Conservation (phyloP, 2,888 invertebrate species). For the Teleiodes luculella region DNA sequence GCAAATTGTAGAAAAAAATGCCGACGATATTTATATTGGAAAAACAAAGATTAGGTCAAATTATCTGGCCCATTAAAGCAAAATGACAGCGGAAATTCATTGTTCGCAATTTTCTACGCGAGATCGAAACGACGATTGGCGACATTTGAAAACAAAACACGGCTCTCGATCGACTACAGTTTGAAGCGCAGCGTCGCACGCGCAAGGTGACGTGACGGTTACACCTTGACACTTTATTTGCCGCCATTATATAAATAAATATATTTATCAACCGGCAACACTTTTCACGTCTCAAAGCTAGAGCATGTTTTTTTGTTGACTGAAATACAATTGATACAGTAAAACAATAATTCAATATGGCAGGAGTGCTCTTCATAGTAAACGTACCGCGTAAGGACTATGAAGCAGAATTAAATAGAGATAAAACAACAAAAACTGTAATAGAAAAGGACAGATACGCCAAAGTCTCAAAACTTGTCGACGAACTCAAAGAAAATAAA, state of each 20-base stretch:
- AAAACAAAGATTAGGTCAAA: conserved; percentile 11
- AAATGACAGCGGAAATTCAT: conserved; percentile 37
- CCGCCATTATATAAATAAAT: not conserved
- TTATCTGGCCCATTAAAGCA: conserved; percentile 2
- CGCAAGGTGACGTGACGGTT: not conserved
- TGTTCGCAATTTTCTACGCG: conserved; percentile 19
- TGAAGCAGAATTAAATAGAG: conserved; percentile 52
- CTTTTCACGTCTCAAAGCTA: no score
- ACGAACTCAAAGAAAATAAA: conserved; percentile 40
- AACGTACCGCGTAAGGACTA: conserved; percentile 75
- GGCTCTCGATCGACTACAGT: conserved; percentile 7
- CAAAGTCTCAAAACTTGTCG: conserved; percentile 32
- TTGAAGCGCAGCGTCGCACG: not conserved
- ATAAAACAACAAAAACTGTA: conserved; percentile 28
- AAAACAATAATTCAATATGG: conserved; percentile 48
- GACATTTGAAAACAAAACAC: conserved; percentile 21
- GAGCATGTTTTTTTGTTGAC: no score
- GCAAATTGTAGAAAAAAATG: no score
- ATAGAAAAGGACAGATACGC: conserved; percentile 37
- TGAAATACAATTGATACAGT: no score
- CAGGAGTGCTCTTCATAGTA: conserved; percentile 79
- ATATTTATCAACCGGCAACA: not conserved
- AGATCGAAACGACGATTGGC: conserved; percentile 12
- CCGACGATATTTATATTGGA: not conserved
- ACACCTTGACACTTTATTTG: not conserved